phyloP scores from a whole-genome alignment of 2,113 vertebrate genomes.

The Australoheros scitulus region DNA sequence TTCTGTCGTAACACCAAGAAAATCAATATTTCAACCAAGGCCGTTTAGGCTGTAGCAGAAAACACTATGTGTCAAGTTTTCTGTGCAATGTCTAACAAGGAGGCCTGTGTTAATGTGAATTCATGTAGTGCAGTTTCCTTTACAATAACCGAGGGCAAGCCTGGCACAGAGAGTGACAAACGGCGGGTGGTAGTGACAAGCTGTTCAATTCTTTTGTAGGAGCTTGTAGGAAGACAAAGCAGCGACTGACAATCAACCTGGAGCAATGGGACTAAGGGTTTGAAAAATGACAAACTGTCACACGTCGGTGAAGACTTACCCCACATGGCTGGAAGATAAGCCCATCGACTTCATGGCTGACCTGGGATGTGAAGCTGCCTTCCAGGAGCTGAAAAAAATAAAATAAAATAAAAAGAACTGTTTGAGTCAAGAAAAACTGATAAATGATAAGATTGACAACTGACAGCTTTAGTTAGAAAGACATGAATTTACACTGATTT shows the following conservation, averaged over 20 bases:
- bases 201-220: slow-evolving; percentile 24
- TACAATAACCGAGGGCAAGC: slow-evolving; percentile 36
- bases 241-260: slow-evolving; percentile 36
- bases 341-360: slow-evolving; percentile 98
- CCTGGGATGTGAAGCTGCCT: slow-evolving; percentile 96
- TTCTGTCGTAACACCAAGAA: neutral
- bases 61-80: slow-evolving; percentile 21
- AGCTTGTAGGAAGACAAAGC: slow-evolving; percentile 7
- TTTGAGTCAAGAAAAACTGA: slow-evolving; percentile 25
- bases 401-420: neutral
- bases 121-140: slow-evolving; percentile 37
- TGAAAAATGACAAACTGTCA: slow-evolving; percentile 39
- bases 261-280: neutral
- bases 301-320: slow-evolving; percentile 82
- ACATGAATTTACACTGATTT: slow-evolving; percentile 31
- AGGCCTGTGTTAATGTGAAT: slow-evolving; percentile 32
- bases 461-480: slow-evolving; percentile 3
- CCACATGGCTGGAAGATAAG: slow-evolving; percentile 97
- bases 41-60: slow-evolving; percentile 5
- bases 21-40: slow-evolving; percentile 18
- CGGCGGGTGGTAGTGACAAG: slow-evolving; percentile 38
- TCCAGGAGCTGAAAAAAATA: slow-evolving; percentile 88
- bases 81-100: slow-evolving; percentile 9
- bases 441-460: slow-evolving; percentile 7
- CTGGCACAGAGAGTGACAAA: slow-evolving; percentile 40